Evolutionary conservation across 2,888 invertebrate genomes (phyloP).

Genomic region (Acanthosepion esculentum): DNA sequence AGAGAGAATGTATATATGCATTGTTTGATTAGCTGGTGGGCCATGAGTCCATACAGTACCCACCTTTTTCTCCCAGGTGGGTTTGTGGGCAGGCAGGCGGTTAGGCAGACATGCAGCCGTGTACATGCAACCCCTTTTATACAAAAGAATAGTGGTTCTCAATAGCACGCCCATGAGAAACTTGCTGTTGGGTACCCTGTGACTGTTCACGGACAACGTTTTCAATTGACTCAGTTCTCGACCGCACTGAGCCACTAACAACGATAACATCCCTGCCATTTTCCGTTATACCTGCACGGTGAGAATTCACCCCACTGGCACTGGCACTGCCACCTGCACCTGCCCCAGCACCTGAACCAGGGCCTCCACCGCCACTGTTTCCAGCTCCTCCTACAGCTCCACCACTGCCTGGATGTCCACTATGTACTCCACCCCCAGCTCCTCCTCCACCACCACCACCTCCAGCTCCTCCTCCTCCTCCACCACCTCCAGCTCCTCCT

Average conservation of each 20-base stretch:
- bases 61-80: constrained; percentile 14
- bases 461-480: neutral
- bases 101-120: neutral
- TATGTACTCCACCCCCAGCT: neutral
- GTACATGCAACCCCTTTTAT: constrained; percentile 50
- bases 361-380: neutral
- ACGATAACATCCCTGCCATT: constrained; percentile 64
- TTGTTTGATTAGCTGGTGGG: neutral
- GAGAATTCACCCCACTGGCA: constrained; percentile 49
- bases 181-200: constrained; percentile 85
- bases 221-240: constrained; percentile 86
- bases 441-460: neutral
- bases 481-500: neutral
- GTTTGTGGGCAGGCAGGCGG: constrained; percentile 4
- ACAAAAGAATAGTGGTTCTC: constrained; percentile 89
- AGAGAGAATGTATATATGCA: constrained; percentile 33
- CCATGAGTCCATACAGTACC: neutral
- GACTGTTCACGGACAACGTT: constrained; percentile 78
- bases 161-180: constrained; percentile 79
- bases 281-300: constrained; percentile 52
- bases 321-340: constrained; percentile 48
- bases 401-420: neutral
- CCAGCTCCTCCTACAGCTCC: constrained; percentile 23
- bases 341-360: constrained; percentile 49
- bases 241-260: constrained; percentile 85